These are phyloP conservation scores for Perca schrenkii DNA, from an alignment of 2,113 vertebrate genomes.

Conservation along the genomic window DNA sequence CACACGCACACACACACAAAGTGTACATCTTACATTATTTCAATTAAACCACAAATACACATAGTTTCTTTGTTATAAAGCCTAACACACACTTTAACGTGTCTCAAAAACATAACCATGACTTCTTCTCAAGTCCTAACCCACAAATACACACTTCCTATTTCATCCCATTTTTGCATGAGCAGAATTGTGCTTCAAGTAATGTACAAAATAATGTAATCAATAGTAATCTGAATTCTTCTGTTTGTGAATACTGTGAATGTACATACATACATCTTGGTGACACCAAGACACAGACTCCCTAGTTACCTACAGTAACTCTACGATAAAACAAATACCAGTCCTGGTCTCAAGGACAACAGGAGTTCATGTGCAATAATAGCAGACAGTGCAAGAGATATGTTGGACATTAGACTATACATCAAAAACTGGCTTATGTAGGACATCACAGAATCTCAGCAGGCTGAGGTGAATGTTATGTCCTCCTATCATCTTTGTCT, in stretches of 20 bases:
- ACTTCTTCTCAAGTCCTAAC: not conserved
- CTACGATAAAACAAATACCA: conserved; percentile 3
- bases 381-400: conserved; percentile 7
- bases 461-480: too few species aligned
- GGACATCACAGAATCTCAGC: conserved; percentile 20
- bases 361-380: conserved; percentile 14
- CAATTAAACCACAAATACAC: not conserved
- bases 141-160: not conserved
- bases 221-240: not conserved
- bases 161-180: not conserved
- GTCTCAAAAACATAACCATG: not conserved
- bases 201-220: not conserved
- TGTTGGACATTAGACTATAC: conserved; percentile 8
- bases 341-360: conserved; percentile 30
- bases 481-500: too few species aligned
- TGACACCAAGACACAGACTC: not conserved
- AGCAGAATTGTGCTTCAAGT: not conserved
- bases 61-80: not conserved
- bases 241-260: not conserved
- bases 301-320: not conserved
- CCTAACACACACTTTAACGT: not conserved
- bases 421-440: conserved; percentile 35
- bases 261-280: not conserved
- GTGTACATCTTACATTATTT: not conserved
- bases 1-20: conserved; percentile 4